Base-by-base conservation (phyloP, 2,797 vertebrate species). In the Phoxinus dragarum region DNA sequence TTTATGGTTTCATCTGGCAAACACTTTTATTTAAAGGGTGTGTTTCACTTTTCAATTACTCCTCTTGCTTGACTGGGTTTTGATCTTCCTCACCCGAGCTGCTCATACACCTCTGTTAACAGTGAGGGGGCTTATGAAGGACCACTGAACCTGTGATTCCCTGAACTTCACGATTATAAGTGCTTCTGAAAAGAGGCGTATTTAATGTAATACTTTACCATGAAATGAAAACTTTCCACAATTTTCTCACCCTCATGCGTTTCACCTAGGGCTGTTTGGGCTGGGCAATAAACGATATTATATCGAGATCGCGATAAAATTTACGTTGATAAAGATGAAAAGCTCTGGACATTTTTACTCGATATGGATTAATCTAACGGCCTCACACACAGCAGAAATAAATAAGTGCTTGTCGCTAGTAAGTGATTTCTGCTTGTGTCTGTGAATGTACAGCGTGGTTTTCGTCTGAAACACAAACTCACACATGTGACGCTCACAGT, bases 41-140 rank as follows among this genome's bases (percentile, higher is more conserved):
- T 87, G 87, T 74, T 85, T 91, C 80, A 86, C 91, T 93, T 93
- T 93, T 93, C 92, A 93, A 92, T 93, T 91, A 93, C 83, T 83
- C 11, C 88, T 88, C 83, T 90, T 59, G 89, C 91, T 86, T 88
- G 80, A 64, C 80, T 90, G 90, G 89, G 85, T 90, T 90, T 89
- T 90, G 89, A 90, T 93, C 90, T 86, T 88, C 84, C 87, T 90
- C 88, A 91, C 56, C 17, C 3, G 7, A 68, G 64, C 42, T 69
- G 44, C 44, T 84, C 16, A 44, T 56, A 59, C 56, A 82, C 69
- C 40, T 74, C 49, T 36, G 61, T 64, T 80, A 61, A 68, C 83
- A 74, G 34, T 54, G 11, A 23, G 14, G 12, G 44, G 31, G 5
- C 47, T 76, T n/a, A 38, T 42, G 42, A 77, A 40, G n/a, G 23